Conservation (phyloP, 2,888 invertebrate genomes). For the Diplazon laetatorius region DNA sequence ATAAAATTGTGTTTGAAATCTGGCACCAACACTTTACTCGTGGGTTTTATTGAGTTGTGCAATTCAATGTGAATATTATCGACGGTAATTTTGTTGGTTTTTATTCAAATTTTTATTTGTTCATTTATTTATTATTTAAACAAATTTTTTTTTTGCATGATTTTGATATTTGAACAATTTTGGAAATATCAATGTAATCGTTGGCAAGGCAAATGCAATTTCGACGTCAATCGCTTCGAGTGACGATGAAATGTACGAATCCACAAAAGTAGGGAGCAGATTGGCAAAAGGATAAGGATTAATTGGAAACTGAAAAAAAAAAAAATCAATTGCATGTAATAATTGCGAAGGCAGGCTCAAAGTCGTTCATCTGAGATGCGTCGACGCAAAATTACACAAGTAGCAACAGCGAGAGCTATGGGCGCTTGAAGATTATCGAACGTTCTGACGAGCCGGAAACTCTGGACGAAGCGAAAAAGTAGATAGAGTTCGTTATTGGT, state of each 20-base stretch:
- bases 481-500: conserved; percentile 3
- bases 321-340: conserved; percentile 33
- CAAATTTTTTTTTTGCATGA: background rate
- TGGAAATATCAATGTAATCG: background rate
- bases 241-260: background rate
- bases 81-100: too few species aligned
- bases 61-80: too few species aligned
- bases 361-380: conserved; percentile 20
- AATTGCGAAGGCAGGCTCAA: conserved; percentile 12
- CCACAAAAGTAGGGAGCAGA: background rate
- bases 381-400: conserved; percentile 7
- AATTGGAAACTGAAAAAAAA: conserved; percentile 24
- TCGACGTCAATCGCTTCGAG: background rate
- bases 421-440: conserved; percentile 33
- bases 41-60: too few species aligned
- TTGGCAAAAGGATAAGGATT: background rate
- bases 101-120: too few species aligned
- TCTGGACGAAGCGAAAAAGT: background rate
- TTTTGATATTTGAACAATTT: conserved; percentile 18
- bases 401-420: conserved; percentile 26
- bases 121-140: background rate
- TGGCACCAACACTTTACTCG: too few species aligned
- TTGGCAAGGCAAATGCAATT: background rate
- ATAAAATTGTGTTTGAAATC: too few species aligned
- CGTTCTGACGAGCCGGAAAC: background rate